Conservation (phyloP, 2,797 vertebrate genomes). For the Ptychobarbus kaznakovi region DNA sequence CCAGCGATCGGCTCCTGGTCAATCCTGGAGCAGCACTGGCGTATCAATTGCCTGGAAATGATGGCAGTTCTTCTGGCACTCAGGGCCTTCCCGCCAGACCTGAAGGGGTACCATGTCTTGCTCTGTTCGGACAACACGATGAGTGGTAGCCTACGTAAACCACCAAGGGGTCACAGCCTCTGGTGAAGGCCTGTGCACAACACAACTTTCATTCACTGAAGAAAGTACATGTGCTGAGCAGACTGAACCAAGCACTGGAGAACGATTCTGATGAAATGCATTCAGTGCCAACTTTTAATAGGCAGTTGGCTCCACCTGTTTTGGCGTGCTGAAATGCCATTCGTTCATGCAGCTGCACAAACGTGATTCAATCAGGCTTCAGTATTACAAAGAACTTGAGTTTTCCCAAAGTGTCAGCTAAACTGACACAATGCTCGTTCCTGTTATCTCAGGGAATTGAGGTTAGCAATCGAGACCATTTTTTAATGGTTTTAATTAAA, state of each 20-base stretch:
- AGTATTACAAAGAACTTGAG: neutral
- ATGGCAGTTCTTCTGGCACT: neutral
- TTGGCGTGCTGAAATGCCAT: neutral
- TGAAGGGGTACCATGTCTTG: neutral
- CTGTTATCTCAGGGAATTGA: neutral
- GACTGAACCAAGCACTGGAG: neutral
- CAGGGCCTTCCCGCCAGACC: neutral
- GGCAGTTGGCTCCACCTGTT: neutral
- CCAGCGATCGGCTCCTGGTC: neutral
- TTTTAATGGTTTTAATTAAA: neutral
- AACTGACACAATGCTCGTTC: neutral
- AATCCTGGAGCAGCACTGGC: neutral
- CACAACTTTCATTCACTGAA: neutral
- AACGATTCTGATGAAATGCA: neutral
- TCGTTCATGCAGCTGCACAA: neutral
- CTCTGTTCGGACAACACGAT: neutral
- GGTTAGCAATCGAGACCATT: neutral
- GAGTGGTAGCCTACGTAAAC: neutral
- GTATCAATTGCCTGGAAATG: neutral
- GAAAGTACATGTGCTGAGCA: neutral
- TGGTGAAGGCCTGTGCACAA: too few species aligned
- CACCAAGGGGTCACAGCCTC: neutral
- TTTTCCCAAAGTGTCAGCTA: neutral
- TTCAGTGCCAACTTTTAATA: neutral
- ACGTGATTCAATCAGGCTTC: neutral